Evolutionary conservation across 2,113 vertebrate species (phyloP).

Genomic region (Pachycephala philippinensis): DNA sequence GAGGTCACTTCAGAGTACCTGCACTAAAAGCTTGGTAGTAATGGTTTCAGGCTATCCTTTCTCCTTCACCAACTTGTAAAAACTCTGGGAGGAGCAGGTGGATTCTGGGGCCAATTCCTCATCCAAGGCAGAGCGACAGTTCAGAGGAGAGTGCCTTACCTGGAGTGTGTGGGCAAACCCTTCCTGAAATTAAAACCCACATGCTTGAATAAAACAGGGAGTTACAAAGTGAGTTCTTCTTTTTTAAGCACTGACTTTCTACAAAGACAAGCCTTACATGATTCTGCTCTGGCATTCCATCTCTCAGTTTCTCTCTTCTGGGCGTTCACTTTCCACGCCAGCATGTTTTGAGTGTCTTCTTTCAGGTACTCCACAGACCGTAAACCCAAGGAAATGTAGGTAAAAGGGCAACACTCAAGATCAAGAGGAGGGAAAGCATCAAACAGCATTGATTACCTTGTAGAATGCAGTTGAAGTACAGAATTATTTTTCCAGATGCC

Average conservation of each 20-base stretch:
- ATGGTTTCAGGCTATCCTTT: not conserved
- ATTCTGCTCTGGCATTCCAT: not conserved
- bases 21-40: not conserved
- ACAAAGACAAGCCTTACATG: rapidly evolving
- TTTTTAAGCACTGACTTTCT: not conserved
- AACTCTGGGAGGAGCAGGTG: not conserved
- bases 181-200: not conserved
- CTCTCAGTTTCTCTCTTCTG: not conserved
- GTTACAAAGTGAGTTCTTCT: not conserved
- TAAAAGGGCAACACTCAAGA: rapidly evolving
- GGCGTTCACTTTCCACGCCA: not conserved
- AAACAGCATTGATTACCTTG: not conserved
- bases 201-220: not conserved
- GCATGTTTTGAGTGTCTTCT: not conserved
- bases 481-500: not conserved
- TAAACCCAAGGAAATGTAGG: not conserved
- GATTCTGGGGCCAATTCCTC: not conserved
- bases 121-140: rapidly evolving
- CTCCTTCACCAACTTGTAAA: not conserved
- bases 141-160: not conserved
- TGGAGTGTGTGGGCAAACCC: not conserved
- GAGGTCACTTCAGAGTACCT: not conserved
- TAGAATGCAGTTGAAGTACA: not conserved
- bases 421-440: not conserved
- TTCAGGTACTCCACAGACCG: rapidly evolving